phyloP scores from a whole-genome alignment of 2,888 invertebrate species.

The Amaurobius ferox region DNA sequence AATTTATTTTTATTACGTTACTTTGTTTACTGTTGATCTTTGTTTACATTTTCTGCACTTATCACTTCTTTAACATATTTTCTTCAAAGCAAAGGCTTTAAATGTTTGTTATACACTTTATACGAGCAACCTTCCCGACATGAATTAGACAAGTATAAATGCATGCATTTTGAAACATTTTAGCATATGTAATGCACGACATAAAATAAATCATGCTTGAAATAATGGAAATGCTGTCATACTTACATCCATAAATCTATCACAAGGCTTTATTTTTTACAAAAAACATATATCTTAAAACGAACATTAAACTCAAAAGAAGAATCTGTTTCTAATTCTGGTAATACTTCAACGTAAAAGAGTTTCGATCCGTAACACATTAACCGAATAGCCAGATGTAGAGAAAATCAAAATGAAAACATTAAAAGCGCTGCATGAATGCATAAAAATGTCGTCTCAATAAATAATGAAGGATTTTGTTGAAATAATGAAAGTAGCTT shows the following conservation, averaged over 20 bases:
- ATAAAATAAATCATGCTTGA: constrained; percentile 6
- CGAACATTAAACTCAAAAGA: not conserved
- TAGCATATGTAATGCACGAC: constrained; percentile 17
- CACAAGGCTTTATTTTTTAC: not conserved
- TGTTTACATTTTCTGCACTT: too few species aligned
- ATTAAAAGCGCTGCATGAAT: constrained; percentile 43
- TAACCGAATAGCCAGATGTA: constrained; percentile 37
- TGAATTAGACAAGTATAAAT: not conserved
- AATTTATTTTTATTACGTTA: too few species aligned
- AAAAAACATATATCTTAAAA: not conserved
- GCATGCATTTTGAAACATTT: not conserved
- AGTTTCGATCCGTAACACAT: constrained; percentile 38
- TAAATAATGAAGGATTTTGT: constrained; percentile 42
- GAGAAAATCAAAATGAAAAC: constrained; percentile 43
- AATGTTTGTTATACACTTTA: not conserved
- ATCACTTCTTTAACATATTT: too few species aligned
- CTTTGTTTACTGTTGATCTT: too few species aligned
- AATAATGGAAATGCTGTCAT: constrained; percentile 21
- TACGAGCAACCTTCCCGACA: not conserved
- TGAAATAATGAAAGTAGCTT: constrained; percentile 19
- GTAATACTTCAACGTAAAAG: constrained; percentile 39
- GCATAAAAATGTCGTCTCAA: constrained; percentile 59
- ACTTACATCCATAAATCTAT: constrained; percentile 19
- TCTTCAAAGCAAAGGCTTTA: not conserved
- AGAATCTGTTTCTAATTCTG: constrained; percentile 21